Conservation (phyloP, 2,888 invertebrate genomes). For the Nymphalis polychloros region DNA sequence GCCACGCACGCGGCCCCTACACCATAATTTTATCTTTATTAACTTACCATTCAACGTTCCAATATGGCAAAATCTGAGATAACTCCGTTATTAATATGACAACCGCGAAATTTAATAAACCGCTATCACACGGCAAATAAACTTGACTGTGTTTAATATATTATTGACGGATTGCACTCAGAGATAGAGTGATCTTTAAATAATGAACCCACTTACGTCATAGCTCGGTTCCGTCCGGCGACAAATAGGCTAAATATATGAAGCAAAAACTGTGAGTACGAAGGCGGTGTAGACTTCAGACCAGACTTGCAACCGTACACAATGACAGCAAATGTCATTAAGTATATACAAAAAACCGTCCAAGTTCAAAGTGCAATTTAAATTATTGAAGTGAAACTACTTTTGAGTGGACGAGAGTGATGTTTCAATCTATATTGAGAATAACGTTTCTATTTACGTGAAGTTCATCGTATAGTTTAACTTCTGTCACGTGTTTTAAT, state of each 20-base stretch:
- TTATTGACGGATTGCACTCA: conserved; percentile 57
- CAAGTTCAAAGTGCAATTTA: too few relatives aligned
- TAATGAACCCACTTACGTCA: conserved; percentile 34
- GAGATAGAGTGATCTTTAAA: conserved; percentile 44
- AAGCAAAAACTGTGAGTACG: background rate
- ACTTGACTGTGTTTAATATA: conserved; percentile 56
- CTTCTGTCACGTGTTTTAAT: too few relatives aligned
- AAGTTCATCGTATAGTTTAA: too few relatives aligned
- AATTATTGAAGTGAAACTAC: too few relatives aligned
- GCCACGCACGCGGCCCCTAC: conserved; percentile 62
- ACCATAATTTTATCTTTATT: conserved; percentile 48
- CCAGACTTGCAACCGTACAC: background rate
- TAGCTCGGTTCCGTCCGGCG: background rate
- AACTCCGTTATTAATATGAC: conserved; percentile 37
- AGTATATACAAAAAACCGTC: background rate
- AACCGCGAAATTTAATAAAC: conserved; percentile 68
- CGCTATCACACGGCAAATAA: conserved; percentile 67
- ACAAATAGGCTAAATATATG: background rate
- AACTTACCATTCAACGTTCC: conserved; percentile 59
- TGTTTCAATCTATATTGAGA: too few relatives aligned
- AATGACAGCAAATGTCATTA: background rate
- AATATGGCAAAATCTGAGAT: conserved; percentile 52
- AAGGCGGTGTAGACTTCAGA: background rate
- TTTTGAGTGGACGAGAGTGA: too few relatives aligned
- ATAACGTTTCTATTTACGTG: too few relatives aligned